Evolutionary conservation across 2,113 vertebrate genomes (phyloP).

Genomic region (Eulemur rufifrons): DNA sequence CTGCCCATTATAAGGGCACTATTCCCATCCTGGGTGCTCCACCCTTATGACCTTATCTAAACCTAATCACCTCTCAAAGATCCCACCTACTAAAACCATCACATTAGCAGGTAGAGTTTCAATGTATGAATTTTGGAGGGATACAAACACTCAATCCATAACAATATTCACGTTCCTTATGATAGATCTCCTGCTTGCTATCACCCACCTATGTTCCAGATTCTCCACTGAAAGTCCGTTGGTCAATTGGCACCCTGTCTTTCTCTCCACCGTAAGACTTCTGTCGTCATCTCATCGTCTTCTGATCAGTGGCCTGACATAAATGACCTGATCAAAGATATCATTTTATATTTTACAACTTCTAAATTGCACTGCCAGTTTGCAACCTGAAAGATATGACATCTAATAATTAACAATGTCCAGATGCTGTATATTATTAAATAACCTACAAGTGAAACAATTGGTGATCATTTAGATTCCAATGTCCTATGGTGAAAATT

Average conservation of each 20-base stretch:
- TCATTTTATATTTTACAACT: constrained; percentile 8
- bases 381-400: background rate
- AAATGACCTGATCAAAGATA: background rate
- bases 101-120: background rate
- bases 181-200: background rate
- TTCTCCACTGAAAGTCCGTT: background rate
- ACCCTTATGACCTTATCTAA: background rate
- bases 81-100: too few species aligned
- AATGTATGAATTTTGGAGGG: background rate
- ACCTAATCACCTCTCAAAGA: background rate
- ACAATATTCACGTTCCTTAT: background rate
- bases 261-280: background rate
- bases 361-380: background rate
- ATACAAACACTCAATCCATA: background rate
- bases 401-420: background rate
- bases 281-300: background rate
- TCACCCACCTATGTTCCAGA: background rate
- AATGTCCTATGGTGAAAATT: background rate
- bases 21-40: background rate
- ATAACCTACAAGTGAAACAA: background rate
- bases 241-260: background rate
- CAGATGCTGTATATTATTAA: background rate
- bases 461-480: background rate
- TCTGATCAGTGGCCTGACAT: background rate
- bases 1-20: background rate